Evolutionary conservation across 2,113 vertebrate species (phyloP).

Genomic region (Calonectris borealis): DNA sequence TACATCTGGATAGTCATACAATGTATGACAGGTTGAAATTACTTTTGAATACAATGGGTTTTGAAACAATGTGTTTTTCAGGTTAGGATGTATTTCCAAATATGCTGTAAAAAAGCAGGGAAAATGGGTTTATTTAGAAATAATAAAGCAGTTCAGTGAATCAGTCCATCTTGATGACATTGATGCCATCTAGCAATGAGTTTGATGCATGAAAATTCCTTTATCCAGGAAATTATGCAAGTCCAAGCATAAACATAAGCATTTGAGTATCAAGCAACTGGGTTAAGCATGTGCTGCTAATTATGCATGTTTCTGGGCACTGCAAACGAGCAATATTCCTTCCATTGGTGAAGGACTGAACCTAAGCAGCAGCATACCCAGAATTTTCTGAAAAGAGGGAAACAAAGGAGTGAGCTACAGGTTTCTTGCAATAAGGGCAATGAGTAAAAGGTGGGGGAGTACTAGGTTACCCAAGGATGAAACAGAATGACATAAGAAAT

Average conservation of each 20-base stretch:
- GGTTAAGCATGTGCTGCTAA: background rate
- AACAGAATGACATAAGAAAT: background rate
- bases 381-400: background rate
- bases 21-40: background rate
- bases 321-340: background rate
- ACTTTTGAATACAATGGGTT: background rate
- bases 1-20: background rate
- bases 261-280: background rate
- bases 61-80: background rate
- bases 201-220: background rate
- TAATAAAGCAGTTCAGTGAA: constrained; percentile 12
- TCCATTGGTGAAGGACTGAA: background rate
- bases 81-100: background rate
- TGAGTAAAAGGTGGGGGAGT: background rate
- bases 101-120: background rate
- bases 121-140: background rate
- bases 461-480: background rate
- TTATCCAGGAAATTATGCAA: background rate
- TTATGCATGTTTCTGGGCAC: background rate
- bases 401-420: background rate
- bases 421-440: background rate
- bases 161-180: background rate
- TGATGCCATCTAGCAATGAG: background rate
- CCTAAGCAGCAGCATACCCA: background rate
- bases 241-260: background rate